phyloP scores from a whole-genome alignment of 2,113 vertebrate genomes.

The Phalacrocorax carbo region DNA sequence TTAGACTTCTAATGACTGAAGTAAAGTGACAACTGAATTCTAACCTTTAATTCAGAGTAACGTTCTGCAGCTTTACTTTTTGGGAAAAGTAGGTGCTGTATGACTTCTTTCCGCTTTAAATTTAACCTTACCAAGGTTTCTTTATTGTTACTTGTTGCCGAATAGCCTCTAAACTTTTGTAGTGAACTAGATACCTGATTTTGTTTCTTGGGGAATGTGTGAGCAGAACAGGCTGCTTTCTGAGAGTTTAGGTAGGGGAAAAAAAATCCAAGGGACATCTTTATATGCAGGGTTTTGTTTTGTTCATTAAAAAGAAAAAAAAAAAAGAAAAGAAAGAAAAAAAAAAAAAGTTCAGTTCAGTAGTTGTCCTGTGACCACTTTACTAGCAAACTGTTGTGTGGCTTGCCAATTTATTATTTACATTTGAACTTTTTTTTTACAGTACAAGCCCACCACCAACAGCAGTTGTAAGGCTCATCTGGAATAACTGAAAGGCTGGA shows the following conservation, averaged over 20 bases:
- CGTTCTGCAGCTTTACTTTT: slow-evolving; percentile 7
- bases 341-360: slow-evolving; percentile 1
- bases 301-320: background rate
- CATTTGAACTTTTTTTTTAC: slow-evolving; percentile 73
- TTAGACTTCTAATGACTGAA: background rate
- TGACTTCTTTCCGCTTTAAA: background rate
- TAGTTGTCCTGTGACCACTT: slow-evolving; percentile 67
- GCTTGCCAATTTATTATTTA: slow-evolving; percentile 74
- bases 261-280: slow-evolving; percentile 25
- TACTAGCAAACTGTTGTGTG: slow-evolving; percentile 67
- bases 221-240: slow-evolving; percentile 19
- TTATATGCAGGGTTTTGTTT: slow-evolving; percentile 29
- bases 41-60: background rate
- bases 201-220: slow-evolving; percentile 29
- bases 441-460: slow-evolving; percentile 99
- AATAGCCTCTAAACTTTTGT: background rate
- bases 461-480: slow-evolving; percentile 93
- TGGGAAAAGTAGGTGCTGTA: slow-evolving; percentile 3
- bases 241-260: background rate
- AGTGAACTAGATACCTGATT: background rate
- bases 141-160: background rate
- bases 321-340: fast-evolving
- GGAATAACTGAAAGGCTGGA: slow-evolving; percentile 86
- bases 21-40: background rate
- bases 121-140: background rate